Evolutionary conservation across 2,113 vertebrate genomes (phyloP).

Genomic region (Salvelinus fontinalis): DNA sequence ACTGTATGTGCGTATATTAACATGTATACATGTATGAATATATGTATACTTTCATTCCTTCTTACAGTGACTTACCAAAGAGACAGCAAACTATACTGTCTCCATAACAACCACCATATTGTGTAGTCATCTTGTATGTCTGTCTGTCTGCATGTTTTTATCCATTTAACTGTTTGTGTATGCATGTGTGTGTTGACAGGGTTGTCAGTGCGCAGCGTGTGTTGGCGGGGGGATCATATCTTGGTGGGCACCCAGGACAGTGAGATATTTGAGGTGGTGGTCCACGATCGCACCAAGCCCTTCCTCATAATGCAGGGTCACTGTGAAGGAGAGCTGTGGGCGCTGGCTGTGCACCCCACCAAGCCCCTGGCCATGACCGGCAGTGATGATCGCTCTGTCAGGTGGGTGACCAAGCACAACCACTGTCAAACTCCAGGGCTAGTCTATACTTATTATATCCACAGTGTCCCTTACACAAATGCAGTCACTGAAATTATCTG

Average conservation of each 20-base stretch:
- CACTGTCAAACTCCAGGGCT: not conserved
- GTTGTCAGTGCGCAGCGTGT: conserved; percentile 95
- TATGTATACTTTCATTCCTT: conserved; percentile 52
- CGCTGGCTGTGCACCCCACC: conserved; percentile 93
- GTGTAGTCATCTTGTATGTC: not conserved
- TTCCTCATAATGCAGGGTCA: conserved; percentile 99
- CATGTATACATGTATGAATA: conserved; percentile 28
- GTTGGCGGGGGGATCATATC: conserved; percentile 97
- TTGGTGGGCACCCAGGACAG: conserved; percentile 97
- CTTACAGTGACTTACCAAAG: conserved; percentile 32
- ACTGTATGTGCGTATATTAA: conserved; percentile 22
- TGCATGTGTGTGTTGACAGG: conserved; percentile 67
- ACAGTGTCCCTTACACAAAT: not conserved
- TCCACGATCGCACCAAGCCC: conserved; percentile 96
- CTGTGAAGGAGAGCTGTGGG: conserved; percentile 98
- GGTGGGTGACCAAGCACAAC: conserved; percentile 64
- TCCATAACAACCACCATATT: conserved; percentile 27
- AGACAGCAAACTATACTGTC: conserved; percentile 20
- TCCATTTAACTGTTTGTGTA: too few relatives aligned
- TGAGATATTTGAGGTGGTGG: conserved; percentile 98
- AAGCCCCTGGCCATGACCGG: conserved; percentile 97
- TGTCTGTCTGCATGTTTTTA: not conserved
- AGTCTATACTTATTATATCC: too few relatives aligned
- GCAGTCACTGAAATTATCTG: too few relatives aligned
- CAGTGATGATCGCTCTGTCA: conserved; percentile 96